A percentile compares a stretch with the other conserved stretches of the same genome.
These are phyloP conservation scores for Rhimphoctona megacephalus DNA, from an alignment of 2,888 invertebrate species.

Conservation along the genomic window DNA sequence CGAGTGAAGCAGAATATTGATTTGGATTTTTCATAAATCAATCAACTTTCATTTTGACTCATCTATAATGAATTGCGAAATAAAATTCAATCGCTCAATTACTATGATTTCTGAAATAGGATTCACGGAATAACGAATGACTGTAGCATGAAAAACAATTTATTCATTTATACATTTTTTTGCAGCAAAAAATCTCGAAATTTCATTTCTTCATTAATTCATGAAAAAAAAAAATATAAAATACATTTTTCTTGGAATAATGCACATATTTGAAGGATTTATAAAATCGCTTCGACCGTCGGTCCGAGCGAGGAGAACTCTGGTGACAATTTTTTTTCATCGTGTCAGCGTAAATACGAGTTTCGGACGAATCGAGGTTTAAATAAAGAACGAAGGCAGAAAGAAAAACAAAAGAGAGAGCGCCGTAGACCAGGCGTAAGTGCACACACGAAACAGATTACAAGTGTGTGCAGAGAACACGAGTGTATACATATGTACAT, in stretches of 20 bases:
- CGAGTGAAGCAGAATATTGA: neutral
- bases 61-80: neutral
- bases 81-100: neutral
- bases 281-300: slow-evolving; percentile 12
- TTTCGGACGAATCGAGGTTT: slow-evolving; percentile 38
- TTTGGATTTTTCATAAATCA: neutral
- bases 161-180: neutral
- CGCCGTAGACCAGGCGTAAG: slow-evolving; percentile 11
- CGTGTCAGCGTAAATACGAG: slow-evolving; percentile 55
- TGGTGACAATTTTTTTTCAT: neutral
- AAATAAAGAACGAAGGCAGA: slow-evolving; percentile 21
- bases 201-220: neutral
- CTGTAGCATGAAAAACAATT: neutral
- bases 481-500: slow-evolving; percentile 6
- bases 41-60: too few relatives aligned
- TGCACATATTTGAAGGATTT: neutral
- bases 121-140: neutral
- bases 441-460: slow-evolving; percentile 9
- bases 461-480: neutral
- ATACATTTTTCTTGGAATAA: neutral
- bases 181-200: neutral
- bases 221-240: neutral
- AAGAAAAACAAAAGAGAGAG: slow-evolving; percentile 21
- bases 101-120: neutral
- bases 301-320: slow-evolving; percentile 1